Conservation (phyloP, 2,888 invertebrate genomes). For the Ichneumon xanthorius region DNA sequence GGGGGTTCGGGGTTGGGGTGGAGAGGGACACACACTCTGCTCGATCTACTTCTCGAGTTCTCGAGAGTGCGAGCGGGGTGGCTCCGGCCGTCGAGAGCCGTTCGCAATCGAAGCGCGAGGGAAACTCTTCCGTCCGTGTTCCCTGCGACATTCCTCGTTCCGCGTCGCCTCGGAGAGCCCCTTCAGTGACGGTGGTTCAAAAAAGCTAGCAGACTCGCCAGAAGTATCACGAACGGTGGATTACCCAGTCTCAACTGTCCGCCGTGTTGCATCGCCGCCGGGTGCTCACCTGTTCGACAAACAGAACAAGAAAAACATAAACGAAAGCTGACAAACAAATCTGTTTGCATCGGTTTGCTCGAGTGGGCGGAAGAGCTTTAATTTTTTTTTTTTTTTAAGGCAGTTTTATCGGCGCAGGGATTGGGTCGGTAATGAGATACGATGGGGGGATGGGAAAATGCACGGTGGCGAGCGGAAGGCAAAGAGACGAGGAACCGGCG, state of each 20-base stretch:
- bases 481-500: not conserved
- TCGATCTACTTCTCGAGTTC: constrained; percentile 50
- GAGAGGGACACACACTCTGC: not conserved
- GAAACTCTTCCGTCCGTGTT: constrained; percentile 12
- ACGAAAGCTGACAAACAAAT: constrained; percentile 10
- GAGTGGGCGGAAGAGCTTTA: not conserved
- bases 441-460: not conserved
- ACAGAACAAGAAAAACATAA: constrained; percentile 48
- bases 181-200: constrained; percentile 81
- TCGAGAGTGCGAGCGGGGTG: constrained; percentile 14
- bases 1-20: too few species aligned
- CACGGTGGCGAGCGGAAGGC: not conserved
- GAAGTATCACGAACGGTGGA: constrained; percentile 89
- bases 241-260: constrained; percentile 88
- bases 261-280: constrained; percentile 94
- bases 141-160: not conserved
- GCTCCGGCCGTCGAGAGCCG: constrained; percentile 4
- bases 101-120: constrained; percentile 45
- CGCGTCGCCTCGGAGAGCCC: not conserved
- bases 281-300: constrained; percentile 90
- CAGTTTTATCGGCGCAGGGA: not conserved
- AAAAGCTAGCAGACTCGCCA: constrained; percentile 89
- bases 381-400: not conserved
- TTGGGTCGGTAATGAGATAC: not conserved
- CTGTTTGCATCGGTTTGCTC: constrained; percentile 8